Evolutionary conservation across 1,140 invertebrate species (phyloP).

Genomic region (Brachionus plicatilis): DNA sequence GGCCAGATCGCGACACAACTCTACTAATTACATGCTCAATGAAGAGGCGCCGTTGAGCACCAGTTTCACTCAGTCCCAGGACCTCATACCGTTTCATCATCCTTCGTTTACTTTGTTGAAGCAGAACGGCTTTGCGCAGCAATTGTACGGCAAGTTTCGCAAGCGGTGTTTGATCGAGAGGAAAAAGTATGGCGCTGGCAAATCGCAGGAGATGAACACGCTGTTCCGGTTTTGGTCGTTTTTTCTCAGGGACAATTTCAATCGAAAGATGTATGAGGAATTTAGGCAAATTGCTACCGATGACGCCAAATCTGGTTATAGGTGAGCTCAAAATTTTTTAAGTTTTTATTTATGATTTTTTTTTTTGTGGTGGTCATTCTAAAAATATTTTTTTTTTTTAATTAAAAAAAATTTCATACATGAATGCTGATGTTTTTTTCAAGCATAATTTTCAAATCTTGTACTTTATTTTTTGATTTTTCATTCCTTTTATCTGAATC

Average conservation of each 20-base stretch:
- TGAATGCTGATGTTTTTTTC: too few relatives aligned
- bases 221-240: conserved; percentile 98
- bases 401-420: not conserved
- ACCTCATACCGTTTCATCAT: conserved; percentile 71
- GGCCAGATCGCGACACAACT: not conserved
- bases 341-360: not conserved
- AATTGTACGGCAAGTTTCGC: conserved; percentile 89
- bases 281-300: conserved; percentile 82
- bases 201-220: conserved; percentile 88
- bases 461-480: too few relatives aligned
- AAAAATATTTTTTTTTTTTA: not conserved
- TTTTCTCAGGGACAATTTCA: conserved; percentile 95
- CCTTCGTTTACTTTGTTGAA: conserved; percentile 89
- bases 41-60: conserved; percentile 39
- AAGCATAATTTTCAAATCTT: too few relatives aligned
- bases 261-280: conserved; percentile 95
- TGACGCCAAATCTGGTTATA: conserved; percentile 80
- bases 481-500: too few relatives aligned
- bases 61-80: conserved; percentile 68
- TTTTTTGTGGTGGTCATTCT: not conserved
- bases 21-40: conserved; percentile 18
- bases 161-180: conserved; percentile 59
- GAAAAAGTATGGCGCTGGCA: conserved; percentile 78
- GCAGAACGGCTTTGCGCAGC: conserved; percentile 94
- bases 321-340: conserved; percentile 49